Base-by-base conservation (phyloP, 2,113 vertebrate species). In the Pyrgilauda ruficollis region DNA sequence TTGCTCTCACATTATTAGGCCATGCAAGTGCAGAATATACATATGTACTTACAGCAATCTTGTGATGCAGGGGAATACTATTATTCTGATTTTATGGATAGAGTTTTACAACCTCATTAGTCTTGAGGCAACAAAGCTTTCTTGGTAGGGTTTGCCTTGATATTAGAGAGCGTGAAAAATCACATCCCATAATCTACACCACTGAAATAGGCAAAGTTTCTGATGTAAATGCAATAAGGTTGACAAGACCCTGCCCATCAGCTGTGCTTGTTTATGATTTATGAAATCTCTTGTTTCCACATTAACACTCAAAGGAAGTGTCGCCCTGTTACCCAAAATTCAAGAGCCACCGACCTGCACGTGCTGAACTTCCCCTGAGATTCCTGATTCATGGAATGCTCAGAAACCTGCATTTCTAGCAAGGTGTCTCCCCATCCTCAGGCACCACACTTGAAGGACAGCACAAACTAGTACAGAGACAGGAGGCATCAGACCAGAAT, bases 31-130 rank as follows among this genome's bases (percentile, higher is more conserved):
- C 74, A 79, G 91, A 58, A 87, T 46, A 72, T 73, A 87, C 80
- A 68, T 11, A 35, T 55, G 68, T 92, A 92, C 86, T 95, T 83
- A 81, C 81, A 93, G 80, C 88, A 89, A 58, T 86, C 88, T 81
- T 72, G 69, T 59, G 83, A 82, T 89, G 92, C 88, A 72, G 64
- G 80, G 44, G 73, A 90, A 87, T 76, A 68, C 86, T 46, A 82
- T 92, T 95, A 96, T 94, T 96, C 94, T 93, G 90, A 97, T 96
- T 97, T 96, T 97, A 97, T 96, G 96, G 96, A 58, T 89, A 78
- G 88, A 90, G 76, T 94, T 97, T 96, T 97, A 95, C 95, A 96
- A 97, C 93, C 96, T 97, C 95, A 95, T 97, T 97, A 97, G 95
- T 96, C 96, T 93, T 84, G 92, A 96, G 92, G 93, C 87, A 89